Conservation (phyloP, 2,888 invertebrate genomes). For the Orthonevra nobilis region DNA sequence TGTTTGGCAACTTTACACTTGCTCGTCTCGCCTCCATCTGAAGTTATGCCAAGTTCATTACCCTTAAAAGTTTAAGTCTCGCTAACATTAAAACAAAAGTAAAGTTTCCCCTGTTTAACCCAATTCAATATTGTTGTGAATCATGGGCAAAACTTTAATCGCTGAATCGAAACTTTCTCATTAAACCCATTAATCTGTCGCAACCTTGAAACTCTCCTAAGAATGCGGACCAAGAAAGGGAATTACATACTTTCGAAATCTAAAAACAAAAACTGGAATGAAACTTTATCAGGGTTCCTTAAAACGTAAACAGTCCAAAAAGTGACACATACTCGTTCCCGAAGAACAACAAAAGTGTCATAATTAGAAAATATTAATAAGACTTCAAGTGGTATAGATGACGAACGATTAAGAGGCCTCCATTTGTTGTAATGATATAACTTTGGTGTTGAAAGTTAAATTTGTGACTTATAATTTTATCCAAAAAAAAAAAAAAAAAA, state of each 20-base stretch:
- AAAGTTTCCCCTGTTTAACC: constrained; percentile 36
- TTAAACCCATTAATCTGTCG: constrained; percentile 66
- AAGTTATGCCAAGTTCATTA: constrained; percentile 21
- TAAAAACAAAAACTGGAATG: constrained; percentile 24
- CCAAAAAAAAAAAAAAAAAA: constrained; percentile 9
- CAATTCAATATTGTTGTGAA: constrained; percentile 42
- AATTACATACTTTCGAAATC: no score
- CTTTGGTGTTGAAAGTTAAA: constrained; percentile 63
- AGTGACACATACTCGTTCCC: no score
- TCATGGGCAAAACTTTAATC: constrained; percentile 62
- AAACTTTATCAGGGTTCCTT: constrained; percentile 59
- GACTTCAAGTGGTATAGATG: constrained; percentile 54
- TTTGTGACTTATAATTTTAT: constrained; percentile 54
- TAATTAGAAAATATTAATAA: constrained; percentile 69
- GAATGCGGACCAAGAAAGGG: neutral
- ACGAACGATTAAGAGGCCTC: constrained; percentile 30
- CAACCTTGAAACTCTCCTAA: constrained; percentile 58
- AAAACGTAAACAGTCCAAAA: no score
- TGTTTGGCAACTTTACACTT: constrained; percentile 6
- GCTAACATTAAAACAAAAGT: constrained; percentile 33
- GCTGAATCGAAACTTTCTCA: constrained; percentile 64
- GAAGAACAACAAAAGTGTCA: constrained; percentile 60
- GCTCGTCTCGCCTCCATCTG: neutral
- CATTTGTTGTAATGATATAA: constrained; percentile 51
- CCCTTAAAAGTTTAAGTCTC: constrained; percentile 37